phyloP scores from a whole-genome alignment of 2,113 vertebrate genomes.

The Pelvicachromis taeniatus region DNA sequence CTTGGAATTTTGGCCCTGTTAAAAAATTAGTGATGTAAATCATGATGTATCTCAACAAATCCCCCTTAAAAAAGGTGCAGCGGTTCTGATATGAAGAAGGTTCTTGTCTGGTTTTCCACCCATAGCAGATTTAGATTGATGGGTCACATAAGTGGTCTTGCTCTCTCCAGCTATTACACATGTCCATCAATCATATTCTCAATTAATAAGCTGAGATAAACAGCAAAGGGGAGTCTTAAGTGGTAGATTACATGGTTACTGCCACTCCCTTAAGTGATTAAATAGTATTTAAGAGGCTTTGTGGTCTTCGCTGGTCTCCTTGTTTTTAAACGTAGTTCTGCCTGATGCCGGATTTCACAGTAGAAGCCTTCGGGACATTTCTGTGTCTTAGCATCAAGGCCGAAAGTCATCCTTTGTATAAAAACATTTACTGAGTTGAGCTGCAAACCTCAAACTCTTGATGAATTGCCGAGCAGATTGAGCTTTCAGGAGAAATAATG shows the following conservation, averaged over 20 bases:
- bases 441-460: background rate
- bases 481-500: conserved; percentile 32
- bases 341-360: conserved; percentile 22
- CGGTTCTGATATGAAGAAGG: conserved; percentile 40
- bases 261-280: conserved; percentile 57
- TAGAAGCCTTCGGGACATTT: conserved; percentile 40
- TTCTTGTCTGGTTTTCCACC: conserved; percentile 38
- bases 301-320: conserved; percentile 34
- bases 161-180: conserved; percentile 68
- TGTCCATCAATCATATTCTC: conserved; percentile 63
- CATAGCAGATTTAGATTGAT: conserved; percentile 59
- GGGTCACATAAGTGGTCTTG: conserved; percentile 54
- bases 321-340: conserved; percentile 9
- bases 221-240: conserved; percentile 43
- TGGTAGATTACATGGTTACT: conserved; percentile 37
- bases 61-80: conserved; percentile 35
- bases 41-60: conserved; percentile 40
- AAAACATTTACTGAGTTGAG: background rate
- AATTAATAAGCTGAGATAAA: conserved; percentile 62
- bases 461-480: conserved; percentile 37
- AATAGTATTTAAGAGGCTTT: conserved; percentile 62
- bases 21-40: conserved; percentile 34
- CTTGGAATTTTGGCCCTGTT: background rate
- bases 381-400: conserved; percentile 39
- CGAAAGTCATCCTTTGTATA: conserved; percentile 10